Conservation (phyloP, 1,140 invertebrate genomes). For the Rhizoglyphus robini region DNA sequence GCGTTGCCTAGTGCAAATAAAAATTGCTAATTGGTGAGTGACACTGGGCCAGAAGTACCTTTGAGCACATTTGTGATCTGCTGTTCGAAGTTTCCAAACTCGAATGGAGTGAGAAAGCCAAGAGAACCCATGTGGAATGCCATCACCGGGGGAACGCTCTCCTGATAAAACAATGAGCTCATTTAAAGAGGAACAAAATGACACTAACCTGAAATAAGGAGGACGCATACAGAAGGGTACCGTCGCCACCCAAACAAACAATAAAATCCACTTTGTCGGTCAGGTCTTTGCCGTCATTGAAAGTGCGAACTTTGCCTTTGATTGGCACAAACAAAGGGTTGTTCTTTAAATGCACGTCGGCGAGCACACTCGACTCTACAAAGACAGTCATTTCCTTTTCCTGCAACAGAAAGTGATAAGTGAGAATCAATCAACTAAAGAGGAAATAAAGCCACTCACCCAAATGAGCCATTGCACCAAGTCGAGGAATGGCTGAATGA, state of each 20-base stretch:
- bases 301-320: constrained; percentile 71
- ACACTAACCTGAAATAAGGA: constrained; percentile 62
- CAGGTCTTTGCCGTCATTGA: constrained; percentile 59
- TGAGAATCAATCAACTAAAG: constrained; percentile 24
- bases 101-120: constrained; percentile 88
- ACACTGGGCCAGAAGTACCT: constrained; percentile 40
- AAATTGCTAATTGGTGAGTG: neutral
- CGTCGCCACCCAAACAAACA: constrained; percentile 86
- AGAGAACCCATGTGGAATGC: constrained; percentile 93
- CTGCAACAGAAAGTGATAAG: constrained; percentile 35
- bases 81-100: constrained; percentile 84
- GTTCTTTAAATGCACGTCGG: constrained; percentile 56
- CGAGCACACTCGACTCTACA: constrained; percentile 73
- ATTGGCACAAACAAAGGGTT: constrained; percentile 54
- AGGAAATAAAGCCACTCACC: constrained; percentile 41
- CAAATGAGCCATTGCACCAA: constrained; percentile 84
- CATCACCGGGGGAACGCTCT: constrained; percentile 93
- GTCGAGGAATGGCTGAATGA: constrained; percentile 76
- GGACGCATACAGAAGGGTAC: constrained; percentile 87
- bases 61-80: constrained; percentile 79
- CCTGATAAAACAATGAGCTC: constrained; percentile 59
- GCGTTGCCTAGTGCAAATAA: constrained; percentile 54
- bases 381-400: constrained; percentile 88
- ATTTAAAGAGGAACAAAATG: constrained; percentile 37
- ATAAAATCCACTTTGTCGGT: constrained; percentile 92